These are phyloP conservation scores for Dasyprocta punctata DNA, from an alignment of 2,113 vertebrate genomes.

Conservation along the genomic window DNA sequence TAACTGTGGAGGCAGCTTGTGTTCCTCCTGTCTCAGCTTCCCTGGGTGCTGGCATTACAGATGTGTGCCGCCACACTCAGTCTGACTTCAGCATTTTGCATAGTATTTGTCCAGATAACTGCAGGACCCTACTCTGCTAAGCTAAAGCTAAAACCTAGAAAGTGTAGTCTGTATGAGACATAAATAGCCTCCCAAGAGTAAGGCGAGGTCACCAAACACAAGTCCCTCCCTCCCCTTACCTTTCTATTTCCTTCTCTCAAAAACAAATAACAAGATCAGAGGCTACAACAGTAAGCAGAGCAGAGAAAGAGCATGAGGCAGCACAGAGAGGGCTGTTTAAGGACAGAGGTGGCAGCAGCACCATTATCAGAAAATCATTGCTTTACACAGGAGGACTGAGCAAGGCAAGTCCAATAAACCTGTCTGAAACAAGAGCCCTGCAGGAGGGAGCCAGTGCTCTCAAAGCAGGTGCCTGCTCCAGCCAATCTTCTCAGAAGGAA, in stretches of 20 bases:
- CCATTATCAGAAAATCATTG: not conserved
- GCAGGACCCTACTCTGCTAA: not conserved
- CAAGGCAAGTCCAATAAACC: not conserved
- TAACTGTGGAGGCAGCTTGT: not conserved
- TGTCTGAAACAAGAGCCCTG: not conserved
- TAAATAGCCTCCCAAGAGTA: not conserved
- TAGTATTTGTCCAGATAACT: not conserved
- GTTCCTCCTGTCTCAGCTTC: not conserved
- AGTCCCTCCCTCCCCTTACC: not conserved
- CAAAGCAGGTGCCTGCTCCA: not conserved
- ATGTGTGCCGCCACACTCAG: no score
- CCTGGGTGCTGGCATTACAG: not conserved
- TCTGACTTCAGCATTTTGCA: not conserved
- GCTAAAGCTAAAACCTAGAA: slow-evolving; percentile 35
- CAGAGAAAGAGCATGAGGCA: not conserved
- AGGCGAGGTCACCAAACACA: not conserved
- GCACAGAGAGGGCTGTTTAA: not conserved
- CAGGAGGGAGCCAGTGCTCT: not conserved
- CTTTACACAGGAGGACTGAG: not conserved
- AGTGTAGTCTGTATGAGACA: slow-evolving; percentile 18
- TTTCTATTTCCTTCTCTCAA: not conserved
- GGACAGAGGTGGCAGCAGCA: not conserved
- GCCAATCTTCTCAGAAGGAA: not conserved
- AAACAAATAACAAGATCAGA: not conserved
- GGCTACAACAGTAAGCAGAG: not conserved